Evolutionary conservation across 2,797 vertebrate genomes (phyloP).

Genomic region (Melanotaenia nigrans): DNA sequence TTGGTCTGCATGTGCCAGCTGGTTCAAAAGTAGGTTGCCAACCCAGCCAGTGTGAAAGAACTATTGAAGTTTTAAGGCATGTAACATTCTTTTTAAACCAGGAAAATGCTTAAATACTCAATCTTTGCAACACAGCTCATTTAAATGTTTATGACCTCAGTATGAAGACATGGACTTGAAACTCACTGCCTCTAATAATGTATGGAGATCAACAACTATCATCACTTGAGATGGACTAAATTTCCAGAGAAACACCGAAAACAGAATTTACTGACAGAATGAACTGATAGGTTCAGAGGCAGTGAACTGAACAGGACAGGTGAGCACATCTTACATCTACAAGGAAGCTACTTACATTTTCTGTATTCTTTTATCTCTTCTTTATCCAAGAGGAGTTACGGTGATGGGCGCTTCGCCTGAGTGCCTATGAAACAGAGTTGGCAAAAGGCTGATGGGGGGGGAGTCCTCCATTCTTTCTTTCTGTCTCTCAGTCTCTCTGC

Average conservation of each 20-base stretch:
- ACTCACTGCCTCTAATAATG: neutral
- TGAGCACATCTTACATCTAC: slow-evolving; percentile 22
- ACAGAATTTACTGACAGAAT: neutral
- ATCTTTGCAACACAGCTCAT: neutral
- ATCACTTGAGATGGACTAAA: neutral
- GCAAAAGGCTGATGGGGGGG: slow-evolving; percentile 88
- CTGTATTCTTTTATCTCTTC: slow-evolving; percentile 33
- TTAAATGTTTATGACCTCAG: neutral
- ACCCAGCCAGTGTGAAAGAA: neutral
- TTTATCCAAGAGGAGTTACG: slow-evolving; percentile 83
- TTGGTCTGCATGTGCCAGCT: no score
- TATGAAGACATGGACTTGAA: no score
- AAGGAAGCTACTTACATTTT: slow-evolving; percentile 42
- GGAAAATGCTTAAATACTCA: neutral
- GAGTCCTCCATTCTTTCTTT: slow-evolving; percentile 46
- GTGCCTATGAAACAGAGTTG: slow-evolving; percentile 88
- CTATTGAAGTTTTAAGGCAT: neutral
- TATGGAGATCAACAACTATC: neutral
- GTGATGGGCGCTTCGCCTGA: slow-evolving; percentile 86
- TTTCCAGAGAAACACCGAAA: neutral
- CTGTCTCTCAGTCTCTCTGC: slow-evolving; percentile 55
- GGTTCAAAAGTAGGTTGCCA: no score
- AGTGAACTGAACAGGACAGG: slow-evolving; percentile 33
- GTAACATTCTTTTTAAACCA: neutral
- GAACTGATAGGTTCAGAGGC: neutral